These are phyloP conservation scores for Centropyge bicolor DNA, from an alignment of 2,797 vertebrate genomes.

Conservation along the genomic window DNA sequence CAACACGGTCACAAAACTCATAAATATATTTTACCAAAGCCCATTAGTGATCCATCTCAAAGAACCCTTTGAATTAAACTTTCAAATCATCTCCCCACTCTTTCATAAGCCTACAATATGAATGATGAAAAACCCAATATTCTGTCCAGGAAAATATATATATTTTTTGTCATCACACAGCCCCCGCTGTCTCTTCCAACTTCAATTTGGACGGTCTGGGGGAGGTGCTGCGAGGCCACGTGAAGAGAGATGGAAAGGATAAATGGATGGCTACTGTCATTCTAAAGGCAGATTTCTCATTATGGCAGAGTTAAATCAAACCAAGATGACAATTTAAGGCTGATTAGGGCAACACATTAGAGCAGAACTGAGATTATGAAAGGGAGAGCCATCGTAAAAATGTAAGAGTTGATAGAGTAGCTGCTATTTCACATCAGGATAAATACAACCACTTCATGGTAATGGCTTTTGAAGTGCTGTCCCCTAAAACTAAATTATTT, in stretches of 20 bases:
- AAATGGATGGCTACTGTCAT: conserved; percentile 74
- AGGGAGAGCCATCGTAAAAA: conserved; percentile 65
- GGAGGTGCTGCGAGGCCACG: conserved; percentile 45
- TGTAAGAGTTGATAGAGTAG: conserved; percentile 66
- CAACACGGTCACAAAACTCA: conserved; percentile 59
- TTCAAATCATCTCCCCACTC: conserved; percentile 53
- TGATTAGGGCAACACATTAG: conserved; percentile 78
- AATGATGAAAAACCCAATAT: conserved; percentile 61
- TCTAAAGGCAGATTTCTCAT: conserved; percentile 79
- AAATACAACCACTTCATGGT: conserved; percentile 70
- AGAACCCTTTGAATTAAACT: conserved; percentile 54
- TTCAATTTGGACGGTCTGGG: conserved; percentile 58
- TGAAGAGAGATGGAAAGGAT: conserved; percentile 58
- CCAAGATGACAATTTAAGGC: conserved; percentile 78
- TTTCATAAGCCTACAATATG: conserved; percentile 52
- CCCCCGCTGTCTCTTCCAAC: conserved; percentile 37
- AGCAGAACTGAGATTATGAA: conserved; percentile 66
- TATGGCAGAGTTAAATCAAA: conserved; percentile 77
- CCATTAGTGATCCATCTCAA: conserved; percentile 54
- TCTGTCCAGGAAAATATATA: conserved; percentile 54
- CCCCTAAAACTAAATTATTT: conserved; percentile 64
- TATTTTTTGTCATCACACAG: conserved; percentile 51
- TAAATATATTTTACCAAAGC: conserved; percentile 63
- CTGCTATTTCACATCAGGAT: conserved; percentile 71
- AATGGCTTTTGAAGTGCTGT: conserved; percentile 67